Evolutionary conservation across 2,113 vertebrate species (phyloP), one percentile per base, ranked within the genome.

Genomic region (Lethenteron reissneri): DNA sequence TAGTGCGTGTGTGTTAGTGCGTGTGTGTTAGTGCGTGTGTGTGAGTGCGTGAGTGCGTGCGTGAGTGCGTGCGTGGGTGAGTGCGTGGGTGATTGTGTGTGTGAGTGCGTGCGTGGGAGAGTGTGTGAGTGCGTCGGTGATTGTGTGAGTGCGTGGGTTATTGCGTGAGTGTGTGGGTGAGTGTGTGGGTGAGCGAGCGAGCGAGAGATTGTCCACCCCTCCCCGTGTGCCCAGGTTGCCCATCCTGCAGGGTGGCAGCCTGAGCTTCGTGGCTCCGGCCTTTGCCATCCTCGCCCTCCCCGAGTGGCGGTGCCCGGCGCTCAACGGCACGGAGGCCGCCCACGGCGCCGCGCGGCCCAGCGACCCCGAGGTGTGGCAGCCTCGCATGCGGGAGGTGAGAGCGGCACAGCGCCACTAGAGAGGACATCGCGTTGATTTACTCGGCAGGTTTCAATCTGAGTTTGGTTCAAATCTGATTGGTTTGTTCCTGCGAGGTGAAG

Each of bases 201-300:
- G 41, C 6, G 41, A 41, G 41, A 41, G 41, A 41, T 41, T 41
- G 41, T 6, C 41, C 41, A 41, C 41, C 41, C 41, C 19, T 71
- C 56, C 9, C 60, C 12, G 13, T 12, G 21, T 73, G 56, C 57
- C 9, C 74, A 86, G 84, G 74, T 75, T 86, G 72, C 83, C 83
- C 2, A 84, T 85, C 72, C 81, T 86, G 70, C 84, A 86, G 76
- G 84, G 84, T 3, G 84, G 84, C 8, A 84, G 83, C 4, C 84
- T 86, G 71, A 84, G 81, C 71, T 83, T 84, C 71, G 79, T 86
- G 70, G 84, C 84, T 1, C 84, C 84, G 1, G 81, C 84, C 2
- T 73, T 86, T 73, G 84, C 84, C 12, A 84, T 86, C 57, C 80
- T 86, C 3, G 80, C 84, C 13, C 75, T 84, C 58, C 84, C 84